Conservation (phyloP, 2,888 invertebrate species). For the Melinopterus prodromus region DNA sequence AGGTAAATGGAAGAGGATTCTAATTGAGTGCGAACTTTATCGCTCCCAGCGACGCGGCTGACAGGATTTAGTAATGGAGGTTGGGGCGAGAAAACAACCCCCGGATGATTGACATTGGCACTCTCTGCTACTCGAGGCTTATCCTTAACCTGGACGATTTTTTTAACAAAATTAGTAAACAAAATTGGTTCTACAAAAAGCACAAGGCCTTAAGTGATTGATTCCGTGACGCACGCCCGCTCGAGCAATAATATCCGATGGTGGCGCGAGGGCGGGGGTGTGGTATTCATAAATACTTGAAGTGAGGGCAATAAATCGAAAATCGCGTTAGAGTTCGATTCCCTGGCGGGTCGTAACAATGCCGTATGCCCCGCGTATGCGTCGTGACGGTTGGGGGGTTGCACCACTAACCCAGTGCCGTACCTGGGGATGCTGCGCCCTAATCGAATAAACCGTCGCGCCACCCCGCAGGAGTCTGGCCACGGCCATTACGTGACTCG, state of each 20-base stretch:
- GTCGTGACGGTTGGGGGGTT: slow-evolving; percentile 28
- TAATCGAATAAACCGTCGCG: slow-evolving; percentile 52
- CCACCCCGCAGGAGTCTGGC: slow-evolving; percentile 41
- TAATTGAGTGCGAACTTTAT: slow-evolving; percentile 23
- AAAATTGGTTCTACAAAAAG: no score
- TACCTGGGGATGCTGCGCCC: slow-evolving; percentile 48
- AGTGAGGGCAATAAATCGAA: slow-evolving; percentile 31
- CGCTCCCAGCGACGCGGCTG: slow-evolving; percentile 23
- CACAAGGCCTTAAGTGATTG: no score
- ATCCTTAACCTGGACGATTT: no score
- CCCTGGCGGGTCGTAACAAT: slow-evolving; percentile 22
- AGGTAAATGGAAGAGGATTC: slow-evolving; percentile 12
- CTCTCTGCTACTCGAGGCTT: background rate
- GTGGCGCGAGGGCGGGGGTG: background rate
- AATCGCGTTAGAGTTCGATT: slow-evolving; percentile 30
- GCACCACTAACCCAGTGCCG: slow-evolving; percentile 38
- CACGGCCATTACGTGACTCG: slow-evolving; percentile 46
- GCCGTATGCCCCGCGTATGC: slow-evolving; percentile 5
- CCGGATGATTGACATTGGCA: background rate
- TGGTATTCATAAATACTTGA: slow-evolving; percentile 28
- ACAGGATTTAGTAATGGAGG: no score
- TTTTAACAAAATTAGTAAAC: no score
- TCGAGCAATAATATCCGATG: background rate
- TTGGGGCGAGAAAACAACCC: background rate
- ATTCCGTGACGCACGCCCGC: background rate